Evolutionary conservation across 2,797 vertebrate species (phyloP), one percentile per base, ranked within the genome.

Genomic region (Danio choprae): DNA sequence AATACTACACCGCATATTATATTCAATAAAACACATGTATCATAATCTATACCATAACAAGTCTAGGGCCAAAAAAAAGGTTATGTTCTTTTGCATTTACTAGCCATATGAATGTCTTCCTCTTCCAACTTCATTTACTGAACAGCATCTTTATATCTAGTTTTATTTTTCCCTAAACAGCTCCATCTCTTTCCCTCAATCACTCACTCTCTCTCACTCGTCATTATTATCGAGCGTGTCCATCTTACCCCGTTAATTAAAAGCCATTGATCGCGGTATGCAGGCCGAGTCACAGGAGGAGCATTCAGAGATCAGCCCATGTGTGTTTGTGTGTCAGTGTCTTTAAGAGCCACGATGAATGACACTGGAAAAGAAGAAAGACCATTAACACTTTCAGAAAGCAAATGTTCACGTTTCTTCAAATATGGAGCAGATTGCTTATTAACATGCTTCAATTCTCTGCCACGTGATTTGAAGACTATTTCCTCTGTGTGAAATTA

Each of bases 181-280:
- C 46, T 43, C 12, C 12, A 18, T 46, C 62, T 48, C 63, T 65
- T 62, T 67, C 55, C 16, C 11, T 48, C 43, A 71, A 11, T 2
- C 41, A 48, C 65, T 58, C 80, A 41, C 68, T 81, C 82, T 82
- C 80, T 80, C 87, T 75, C 82, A 81, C 87, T 87, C 88, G 84
- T 91, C 91, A 90, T 89, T 88, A 85, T 80, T 89, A 93, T 93
- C 86, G 92, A 93, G 86, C 89, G 44, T 83, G 12, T 85, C 88
- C 88, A 86, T 83, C 88, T 90, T 88, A 89, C 89, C 86, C 84
- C 87, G 90, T 90, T 94, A 94, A 94, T 94, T 94, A 94, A 94
- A 93, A 93, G 89, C 53, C 90, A 94, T 94, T 89, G 94, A 94
- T 93, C 87, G 79, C 64, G 80, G 78, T 85, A 89, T 68, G 83